These are phyloP conservation scores for Clunio marinus DNA, from an alignment of 2,888 invertebrate genomes.

Conservation along the genomic window DNA sequence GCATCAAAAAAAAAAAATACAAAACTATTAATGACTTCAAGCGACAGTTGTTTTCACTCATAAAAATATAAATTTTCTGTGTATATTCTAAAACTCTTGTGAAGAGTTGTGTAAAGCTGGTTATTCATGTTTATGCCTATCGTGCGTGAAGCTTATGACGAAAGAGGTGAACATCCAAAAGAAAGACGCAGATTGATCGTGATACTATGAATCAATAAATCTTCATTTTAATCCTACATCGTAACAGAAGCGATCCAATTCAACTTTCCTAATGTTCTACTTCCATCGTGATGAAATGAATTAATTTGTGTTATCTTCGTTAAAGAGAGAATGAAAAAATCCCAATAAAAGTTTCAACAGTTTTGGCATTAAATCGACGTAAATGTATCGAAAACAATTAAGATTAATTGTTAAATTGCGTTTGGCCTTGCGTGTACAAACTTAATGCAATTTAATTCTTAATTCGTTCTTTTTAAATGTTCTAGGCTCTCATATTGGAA, in stretches of 20 bases:
- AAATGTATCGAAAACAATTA: slow-evolving; percentile 21
- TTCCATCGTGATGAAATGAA: not conserved
- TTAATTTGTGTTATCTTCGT: slow-evolving; percentile 31
- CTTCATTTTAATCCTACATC: slow-evolving; percentile 11
- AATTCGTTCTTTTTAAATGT: not conserved
- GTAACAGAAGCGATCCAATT: not conserved
- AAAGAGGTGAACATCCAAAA: slow-evolving; percentile 2
- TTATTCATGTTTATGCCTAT: not conserved
- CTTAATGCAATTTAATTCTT: too few species aligned
- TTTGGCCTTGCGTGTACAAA: not conserved
- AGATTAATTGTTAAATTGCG: slow-evolving; percentile 38
- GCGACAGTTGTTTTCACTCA: slow-evolving; percentile 37
- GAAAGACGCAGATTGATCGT: not conserved
- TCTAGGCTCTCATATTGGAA: too few species aligned
- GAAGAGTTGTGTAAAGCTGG: slow-evolving; percentile 8
- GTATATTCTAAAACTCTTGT: too few species aligned
- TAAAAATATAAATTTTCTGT: slow-evolving; percentile 25
- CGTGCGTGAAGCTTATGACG: not conserved
- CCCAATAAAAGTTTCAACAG: slow-evolving; percentile 34
- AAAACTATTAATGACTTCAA: slow-evolving; percentile 25
- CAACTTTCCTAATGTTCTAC: not conserved
- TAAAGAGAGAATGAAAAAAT: not conserved
- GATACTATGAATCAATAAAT: not conserved
- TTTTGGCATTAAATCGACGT: slow-evolving; percentile 12
- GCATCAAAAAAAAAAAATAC: not conserved